Evolutionary conservation across 2,113 vertebrate species (phyloP).

Genomic region (Centropus bengalensis): DNA sequence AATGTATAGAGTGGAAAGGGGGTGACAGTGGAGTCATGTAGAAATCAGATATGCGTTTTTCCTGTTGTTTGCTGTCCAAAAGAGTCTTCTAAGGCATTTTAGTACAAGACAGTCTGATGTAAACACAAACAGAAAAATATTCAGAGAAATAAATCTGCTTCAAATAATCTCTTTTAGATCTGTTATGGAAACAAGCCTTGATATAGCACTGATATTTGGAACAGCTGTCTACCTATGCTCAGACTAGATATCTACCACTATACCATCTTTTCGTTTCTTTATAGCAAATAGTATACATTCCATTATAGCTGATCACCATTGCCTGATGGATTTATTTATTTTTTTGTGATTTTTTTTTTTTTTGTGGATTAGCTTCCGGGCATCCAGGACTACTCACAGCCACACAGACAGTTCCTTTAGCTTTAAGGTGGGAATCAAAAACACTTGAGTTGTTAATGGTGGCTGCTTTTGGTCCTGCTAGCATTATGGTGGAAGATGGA

Average conservation of each 20-base stretch:
- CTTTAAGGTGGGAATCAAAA: not conserved
- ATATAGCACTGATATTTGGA: not conserved
- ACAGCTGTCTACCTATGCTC: not conserved
- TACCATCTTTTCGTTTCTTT: not conserved
- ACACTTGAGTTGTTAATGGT: not conserved
- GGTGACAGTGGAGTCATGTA: not conserved
- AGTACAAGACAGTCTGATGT: not conserved
- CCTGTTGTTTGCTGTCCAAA: not conserved
- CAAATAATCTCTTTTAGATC: not conserved
- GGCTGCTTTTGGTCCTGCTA: not conserved
- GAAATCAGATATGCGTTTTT: not conserved
- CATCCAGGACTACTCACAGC: not conserved
- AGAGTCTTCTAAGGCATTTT: not conserved
- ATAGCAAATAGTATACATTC: not conserved
- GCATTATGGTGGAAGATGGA: not conserved
- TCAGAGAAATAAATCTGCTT: not conserved
- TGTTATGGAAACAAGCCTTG: not conserved
- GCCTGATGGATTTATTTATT: accelerated
- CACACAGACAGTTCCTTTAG: not conserved
- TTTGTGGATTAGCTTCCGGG: not conserved
- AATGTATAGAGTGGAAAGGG: not conserved
- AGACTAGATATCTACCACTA: too few relatives aligned
- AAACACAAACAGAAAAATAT: not conserved
- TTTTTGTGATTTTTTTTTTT: too few relatives aligned
- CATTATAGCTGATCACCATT: not conserved